Evolutionary conservation across 2,797 vertebrate species (phyloP).

Genomic region (Tarsius wallacei): DNA sequence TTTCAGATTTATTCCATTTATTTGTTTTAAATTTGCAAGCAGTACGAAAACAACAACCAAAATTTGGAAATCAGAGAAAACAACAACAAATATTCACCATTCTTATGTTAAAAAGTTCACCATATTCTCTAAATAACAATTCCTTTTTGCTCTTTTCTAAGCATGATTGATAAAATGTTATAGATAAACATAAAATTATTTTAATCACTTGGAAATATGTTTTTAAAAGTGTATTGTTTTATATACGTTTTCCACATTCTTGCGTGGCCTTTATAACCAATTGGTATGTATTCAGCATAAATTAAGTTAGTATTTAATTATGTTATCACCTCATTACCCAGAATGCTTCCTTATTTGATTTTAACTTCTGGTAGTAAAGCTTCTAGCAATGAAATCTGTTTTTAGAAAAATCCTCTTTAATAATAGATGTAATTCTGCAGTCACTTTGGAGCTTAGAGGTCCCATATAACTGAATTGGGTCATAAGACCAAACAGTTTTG

Average conservation of each 20-base stretch:
- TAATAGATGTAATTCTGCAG: slow-evolving; percentile 20
- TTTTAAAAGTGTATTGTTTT: neutral
- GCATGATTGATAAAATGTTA: neutral
- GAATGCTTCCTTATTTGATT: slow-evolving; percentile 56
- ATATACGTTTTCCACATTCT: neutral
- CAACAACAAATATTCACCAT: neutral
- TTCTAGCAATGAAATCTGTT: slow-evolving; percentile 43
- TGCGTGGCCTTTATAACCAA: neutral
- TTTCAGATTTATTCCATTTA: neutral
- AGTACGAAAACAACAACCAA: neutral
- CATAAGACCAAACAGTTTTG: slow-evolving; percentile 8
- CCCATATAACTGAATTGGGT: neutral
- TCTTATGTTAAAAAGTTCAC: neutral
- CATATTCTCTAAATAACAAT: neutral
- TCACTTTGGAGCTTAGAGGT: slow-evolving; percentile 5
- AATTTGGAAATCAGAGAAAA: slow-evolving; percentile 44
- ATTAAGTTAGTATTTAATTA: slow-evolving; percentile 69
- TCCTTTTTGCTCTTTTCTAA: neutral
- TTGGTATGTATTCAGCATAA: slow-evolving; percentile 15
- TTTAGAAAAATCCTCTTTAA: slow-evolving; percentile 67
- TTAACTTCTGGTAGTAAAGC: slow-evolving; percentile 32
- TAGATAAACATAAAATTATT: neutral
- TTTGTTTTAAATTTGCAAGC: neutral
- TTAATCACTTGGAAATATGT: neutral
- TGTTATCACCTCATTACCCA: neutral